These are phyloP conservation scores for Lordiphosa stackelbergi DNA, from an alignment of 1,140 invertebrate species.

Conservation along the genomic window DNA sequence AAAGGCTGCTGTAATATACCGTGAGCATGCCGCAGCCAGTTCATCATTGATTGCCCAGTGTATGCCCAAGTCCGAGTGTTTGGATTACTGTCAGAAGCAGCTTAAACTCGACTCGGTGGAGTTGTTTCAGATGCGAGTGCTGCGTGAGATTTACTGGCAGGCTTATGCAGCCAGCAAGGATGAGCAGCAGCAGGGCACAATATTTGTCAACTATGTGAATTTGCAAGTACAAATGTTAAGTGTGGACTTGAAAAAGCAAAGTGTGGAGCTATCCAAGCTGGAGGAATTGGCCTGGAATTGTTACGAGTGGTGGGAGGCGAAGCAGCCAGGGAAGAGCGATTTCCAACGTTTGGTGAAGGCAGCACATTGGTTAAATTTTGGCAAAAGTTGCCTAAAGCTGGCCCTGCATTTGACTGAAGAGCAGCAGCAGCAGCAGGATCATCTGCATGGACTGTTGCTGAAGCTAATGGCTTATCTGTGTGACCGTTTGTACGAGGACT, in stretches of 20 bases:
- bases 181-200: conserved; percentile 70
- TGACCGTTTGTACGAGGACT: conserved; percentile 79
- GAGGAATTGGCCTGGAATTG: conserved; percentile 48
- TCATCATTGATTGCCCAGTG: conserved; percentile 79
- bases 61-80: conserved; percentile 80
- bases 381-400: conserved; percentile 81
- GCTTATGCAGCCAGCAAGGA: conserved; percentile 52
- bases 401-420: conserved; percentile 80
- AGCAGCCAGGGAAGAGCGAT: conserved; percentile 1
- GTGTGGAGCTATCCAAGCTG: conserved; percentile 49
- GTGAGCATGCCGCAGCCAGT: conserved; percentile 78
- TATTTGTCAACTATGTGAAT: conserved; percentile 79
- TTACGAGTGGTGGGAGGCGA: conserved; percentile 71
- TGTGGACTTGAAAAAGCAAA: conserved; percentile 79
- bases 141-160: conserved; percentile 79
- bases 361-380: conserved; percentile 82
- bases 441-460: conserved; percentile 77
- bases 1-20: conserved; percentile 81
- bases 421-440: conserved; percentile 50
- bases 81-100: conserved; percentile 78
- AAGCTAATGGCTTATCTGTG: conserved; percentile 80
- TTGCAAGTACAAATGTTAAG: conserved; percentile 79
- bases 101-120: conserved; percentile 81
- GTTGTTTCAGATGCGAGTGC: conserved; percentile 79
- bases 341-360: conserved; percentile 75